phyloP scores from a whole-genome alignment of 2,888 invertebrate genomes.

The Sinhomidia bicolor region DNA sequence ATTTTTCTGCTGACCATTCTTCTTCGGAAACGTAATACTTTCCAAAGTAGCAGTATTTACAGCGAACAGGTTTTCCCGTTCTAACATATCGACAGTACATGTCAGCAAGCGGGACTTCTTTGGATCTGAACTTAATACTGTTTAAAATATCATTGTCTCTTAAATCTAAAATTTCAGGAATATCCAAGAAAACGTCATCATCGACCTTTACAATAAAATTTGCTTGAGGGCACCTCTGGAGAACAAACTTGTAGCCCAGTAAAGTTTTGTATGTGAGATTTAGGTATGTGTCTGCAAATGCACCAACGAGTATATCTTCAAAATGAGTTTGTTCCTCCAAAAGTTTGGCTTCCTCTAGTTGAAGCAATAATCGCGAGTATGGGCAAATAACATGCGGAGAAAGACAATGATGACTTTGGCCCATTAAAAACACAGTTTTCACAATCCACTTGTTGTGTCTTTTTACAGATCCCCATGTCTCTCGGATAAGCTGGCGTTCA shows the following conservation, averaged over 20 bases:
- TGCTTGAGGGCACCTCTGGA: background rate
- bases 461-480: constrained; percentile 15
- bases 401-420: constrained; percentile 1
- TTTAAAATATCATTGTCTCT: background rate
- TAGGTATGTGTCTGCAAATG: constrained; percentile 89
- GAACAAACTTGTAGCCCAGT: constrained; percentile 83
- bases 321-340: background rate
- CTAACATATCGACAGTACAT: background rate
- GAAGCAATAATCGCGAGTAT: background rate
- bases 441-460: background rate
- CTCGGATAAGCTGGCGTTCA: background rate
- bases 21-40: background rate
- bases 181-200: constrained; percentile 11
- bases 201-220: background rate
- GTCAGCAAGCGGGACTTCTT: background rate
- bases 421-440: background rate
- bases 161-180: background rate
- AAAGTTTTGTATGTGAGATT: constrained; percentile 93
- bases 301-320: constrained; percentile 83
- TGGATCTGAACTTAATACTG: background rate
- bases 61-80: background rate
- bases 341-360: background rate
- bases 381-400: background rate
- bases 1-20: constrained; percentile 14
- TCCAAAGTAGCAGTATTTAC: background rate